These are phyloP conservation scores for Melieria omissa DNA, from an alignment of 2,888 invertebrate species.

Conservation along the genomic window DNA sequence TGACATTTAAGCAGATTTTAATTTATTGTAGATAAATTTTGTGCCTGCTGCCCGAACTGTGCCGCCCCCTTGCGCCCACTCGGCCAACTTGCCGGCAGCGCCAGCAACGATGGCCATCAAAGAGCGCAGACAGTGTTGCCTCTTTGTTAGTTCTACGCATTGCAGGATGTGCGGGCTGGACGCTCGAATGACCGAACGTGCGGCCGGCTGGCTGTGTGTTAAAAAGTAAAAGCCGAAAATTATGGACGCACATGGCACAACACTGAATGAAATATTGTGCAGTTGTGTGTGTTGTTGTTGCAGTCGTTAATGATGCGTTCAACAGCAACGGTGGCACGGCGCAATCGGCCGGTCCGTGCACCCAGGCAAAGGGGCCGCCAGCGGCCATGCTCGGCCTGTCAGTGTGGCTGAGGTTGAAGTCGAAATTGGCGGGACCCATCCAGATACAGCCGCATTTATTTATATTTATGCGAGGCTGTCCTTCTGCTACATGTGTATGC, in stretches of 20 bases:
- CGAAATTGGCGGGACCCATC: neutral
- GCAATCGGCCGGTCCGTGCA: neutral
- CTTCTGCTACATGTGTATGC: neutral
- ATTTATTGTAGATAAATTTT: conserved; percentile 59
- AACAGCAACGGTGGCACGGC: neutral
- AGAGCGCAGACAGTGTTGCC: conserved; percentile 19
- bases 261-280: conserved; percentile 17
- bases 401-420: neutral
- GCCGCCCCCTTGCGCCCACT: neutral
- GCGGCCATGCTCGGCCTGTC: no score
- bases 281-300: conserved; percentile 3
- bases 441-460: neutral
- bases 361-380: no score
- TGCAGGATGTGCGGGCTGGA: no score
- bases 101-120: neutral
- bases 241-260: conserved; percentile 22
- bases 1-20: conserved; percentile 64
- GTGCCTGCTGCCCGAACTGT: conserved; percentile 12
- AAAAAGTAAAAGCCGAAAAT: conserved; percentile 29
- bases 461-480: neutral
- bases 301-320: no score
- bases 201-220: neutral
- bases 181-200: no score
- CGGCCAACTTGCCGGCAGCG: neutral
- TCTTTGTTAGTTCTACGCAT: neutral